phyloP scores from a whole-genome alignment of 2,797 vertebrate species.

The Enteromius radiatus region DNA sequence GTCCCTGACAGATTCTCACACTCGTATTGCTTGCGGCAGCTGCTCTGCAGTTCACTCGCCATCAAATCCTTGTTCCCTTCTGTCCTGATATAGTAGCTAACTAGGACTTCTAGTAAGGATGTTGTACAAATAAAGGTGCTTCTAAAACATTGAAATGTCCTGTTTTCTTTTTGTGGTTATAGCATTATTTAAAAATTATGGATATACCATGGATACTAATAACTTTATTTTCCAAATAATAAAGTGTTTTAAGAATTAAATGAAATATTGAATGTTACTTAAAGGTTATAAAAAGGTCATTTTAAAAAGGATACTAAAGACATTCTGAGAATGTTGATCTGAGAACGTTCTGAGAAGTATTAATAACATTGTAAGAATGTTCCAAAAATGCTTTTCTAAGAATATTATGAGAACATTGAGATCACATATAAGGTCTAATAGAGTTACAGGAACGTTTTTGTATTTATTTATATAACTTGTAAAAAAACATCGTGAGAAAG shows the following conservation, averaged over 20 bases:
- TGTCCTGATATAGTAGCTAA: background rate
- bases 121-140: background rate
- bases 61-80: background rate
- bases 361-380: background rate
- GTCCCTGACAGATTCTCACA: slow-evolving; percentile 10
- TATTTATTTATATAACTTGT: background rate
- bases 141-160: background rate
- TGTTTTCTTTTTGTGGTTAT: background rate
- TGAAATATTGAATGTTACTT: background rate
- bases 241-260: background rate
- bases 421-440: too few relatives aligned
- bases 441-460: too few relatives aligned
- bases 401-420: background rate
- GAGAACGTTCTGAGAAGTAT: too few relatives aligned
- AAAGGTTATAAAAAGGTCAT: background rate
- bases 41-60: background rate
- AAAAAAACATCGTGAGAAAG: background rate
- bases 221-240: background rate
- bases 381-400: background rate
- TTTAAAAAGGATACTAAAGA: background rate
- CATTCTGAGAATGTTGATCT: background rate
- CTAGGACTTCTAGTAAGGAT: background rate
- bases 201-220: background rate
- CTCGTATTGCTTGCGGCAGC: background rate
- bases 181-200: background rate